Evolutionary conservation across 1,140 invertebrate genomes (phyloP), one percentile per base, ranked within the genome.

Genomic region (Listronotus oregonensis): DNA sequence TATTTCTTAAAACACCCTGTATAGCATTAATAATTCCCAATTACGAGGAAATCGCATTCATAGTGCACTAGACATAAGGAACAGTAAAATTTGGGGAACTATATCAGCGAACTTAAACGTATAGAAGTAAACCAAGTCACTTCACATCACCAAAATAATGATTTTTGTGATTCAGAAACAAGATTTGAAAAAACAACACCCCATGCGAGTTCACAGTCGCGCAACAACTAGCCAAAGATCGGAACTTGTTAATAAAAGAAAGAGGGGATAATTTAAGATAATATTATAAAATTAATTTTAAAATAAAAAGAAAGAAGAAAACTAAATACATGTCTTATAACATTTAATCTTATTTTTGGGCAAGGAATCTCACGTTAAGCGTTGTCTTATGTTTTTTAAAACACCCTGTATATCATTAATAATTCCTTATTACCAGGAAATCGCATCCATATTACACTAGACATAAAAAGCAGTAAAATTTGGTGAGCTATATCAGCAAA

Each of bases 381-480:
- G n/a, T n/a, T n/a, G n/a, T n/a, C n/a, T n/a, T n/a, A n/a, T n/a
- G n/a, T n/a, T n/a, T n/a, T n/a, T n/a, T n/a, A n/a, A n/a, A n/a
- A n/a, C n/a, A n/a, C n/a, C n/a, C n/a, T n/a, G n/a, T n/a, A n/a
- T 34, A 12, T 37, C 1, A 37, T 8, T 37, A 37, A 37, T 10
- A 5, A 9, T 4, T 37, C 2, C 2, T 37, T 10, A 5, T 37
- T 37, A 37, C 34, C 17, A 44, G n/a, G 52, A 55, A 40, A 55
- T 17, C 52, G 18, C 52, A 55, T 55, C 52, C 52, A 55, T 42
- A 57, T 3, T 57, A 40, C 21, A 44, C 9, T 44, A 31, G 54
- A 42, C 54, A 57, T 57, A 27, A 14, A 15, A 21, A 57, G 40
- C 9, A 5, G 8, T 6, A 10, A 44, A 57, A 21, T 31, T 21